phyloP scores from a whole-genome alignment of 2,797 vertebrate genomes.

The Channa striata region DNA sequence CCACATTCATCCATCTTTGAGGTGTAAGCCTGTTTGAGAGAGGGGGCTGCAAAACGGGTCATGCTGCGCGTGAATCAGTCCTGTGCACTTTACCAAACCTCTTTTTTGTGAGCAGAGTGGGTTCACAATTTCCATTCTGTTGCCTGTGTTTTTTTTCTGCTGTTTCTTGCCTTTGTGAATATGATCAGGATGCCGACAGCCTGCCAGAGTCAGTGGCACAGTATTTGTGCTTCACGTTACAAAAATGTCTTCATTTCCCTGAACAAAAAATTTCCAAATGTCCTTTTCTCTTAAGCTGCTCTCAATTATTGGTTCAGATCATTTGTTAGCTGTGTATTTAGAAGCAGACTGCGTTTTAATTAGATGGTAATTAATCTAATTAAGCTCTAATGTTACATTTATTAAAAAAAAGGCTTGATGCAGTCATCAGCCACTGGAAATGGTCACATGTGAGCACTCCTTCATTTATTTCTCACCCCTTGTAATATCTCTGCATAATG shows the following conservation, averaged over 20 bases:
- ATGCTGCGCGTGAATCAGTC: conserved; percentile 40
- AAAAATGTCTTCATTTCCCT: conserved; percentile 25
- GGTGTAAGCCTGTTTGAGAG: conserved; percentile 47
- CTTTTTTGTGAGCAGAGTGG: not conserved
- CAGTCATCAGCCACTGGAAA: not conserved
- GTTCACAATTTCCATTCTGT: conserved; percentile 6
- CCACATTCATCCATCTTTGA: conserved; percentile 46
- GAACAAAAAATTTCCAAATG: conserved; percentile 23
- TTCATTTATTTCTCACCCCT: not conserved
- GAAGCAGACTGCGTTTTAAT: conserved; percentile 30
- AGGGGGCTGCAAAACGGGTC: conserved; percentile 49
- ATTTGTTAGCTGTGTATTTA: conserved; percentile 18
- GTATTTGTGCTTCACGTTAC: conserved; percentile 29
- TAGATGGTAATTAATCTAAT: conserved; percentile 41
- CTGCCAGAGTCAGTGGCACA: not conserved
- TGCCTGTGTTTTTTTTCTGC: not conserved
- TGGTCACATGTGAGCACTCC: not conserved
- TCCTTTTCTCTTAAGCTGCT: conserved; percentile 31
- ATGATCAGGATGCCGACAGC: not conserved
- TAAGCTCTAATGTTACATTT: conserved; percentile 5
- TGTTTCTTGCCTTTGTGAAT: not conserved
- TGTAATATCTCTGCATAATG: conserved; percentile 16
- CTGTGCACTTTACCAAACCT: not conserved
- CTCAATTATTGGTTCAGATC: conserved; percentile 31
- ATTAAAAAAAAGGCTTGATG: conserved; percentile 11